These are phyloP conservation scores for Crenuchus spilurus DNA, from an alignment of 2,797 vertebrate genomes.

Conservation along the genomic window DNA sequence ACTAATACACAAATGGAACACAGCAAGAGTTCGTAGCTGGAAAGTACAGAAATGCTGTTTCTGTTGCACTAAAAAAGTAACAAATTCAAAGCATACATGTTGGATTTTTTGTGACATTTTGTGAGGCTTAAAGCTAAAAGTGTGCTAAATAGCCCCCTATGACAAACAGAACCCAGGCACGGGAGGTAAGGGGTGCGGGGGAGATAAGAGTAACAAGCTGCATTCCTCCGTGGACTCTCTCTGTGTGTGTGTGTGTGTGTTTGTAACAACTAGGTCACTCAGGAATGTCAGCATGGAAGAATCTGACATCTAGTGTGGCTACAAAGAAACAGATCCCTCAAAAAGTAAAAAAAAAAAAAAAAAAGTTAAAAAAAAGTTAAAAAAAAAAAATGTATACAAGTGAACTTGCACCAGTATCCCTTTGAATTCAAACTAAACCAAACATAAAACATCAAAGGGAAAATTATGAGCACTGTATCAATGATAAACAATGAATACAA, in stretches of 20 bases:
- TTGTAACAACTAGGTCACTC: conserved; percentile 4
- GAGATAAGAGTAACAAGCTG: conserved; percentile 50
- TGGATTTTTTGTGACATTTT: conserved; percentile 40
- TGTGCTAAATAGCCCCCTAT: conserved; percentile 46
- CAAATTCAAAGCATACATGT: not conserved
- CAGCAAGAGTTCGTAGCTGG: not conserved
- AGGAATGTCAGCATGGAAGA: conserved; percentile 45
- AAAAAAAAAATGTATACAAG: conserved; percentile 50
- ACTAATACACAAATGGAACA: too few relatives aligned
- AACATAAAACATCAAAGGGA: conserved; percentile 52
- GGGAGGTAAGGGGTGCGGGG: not conserved
- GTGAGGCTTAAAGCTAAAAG: conserved; percentile 31
- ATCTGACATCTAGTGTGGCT: conserved; percentile 50
- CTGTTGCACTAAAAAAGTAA: not conserved
- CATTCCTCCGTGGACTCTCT: conserved; percentile 52
- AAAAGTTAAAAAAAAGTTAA: not conserved
- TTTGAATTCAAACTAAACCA: conserved; percentile 77
- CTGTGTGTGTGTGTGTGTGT: conserved; percentile 48
- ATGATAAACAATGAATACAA: conserved; percentile 47
- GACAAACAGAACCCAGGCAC: conserved; percentile 53
- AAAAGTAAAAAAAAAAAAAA: conserved; percentile 38
- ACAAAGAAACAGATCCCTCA: conserved; percentile 57
- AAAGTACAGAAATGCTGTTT: conserved; percentile 2
- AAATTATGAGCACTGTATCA: conserved; percentile 49
- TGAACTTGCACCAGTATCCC: conserved; percentile 76